phyloP scores from a whole-genome alignment of 2,888 invertebrate genomes.

The Pollenia labialis region DNA sequence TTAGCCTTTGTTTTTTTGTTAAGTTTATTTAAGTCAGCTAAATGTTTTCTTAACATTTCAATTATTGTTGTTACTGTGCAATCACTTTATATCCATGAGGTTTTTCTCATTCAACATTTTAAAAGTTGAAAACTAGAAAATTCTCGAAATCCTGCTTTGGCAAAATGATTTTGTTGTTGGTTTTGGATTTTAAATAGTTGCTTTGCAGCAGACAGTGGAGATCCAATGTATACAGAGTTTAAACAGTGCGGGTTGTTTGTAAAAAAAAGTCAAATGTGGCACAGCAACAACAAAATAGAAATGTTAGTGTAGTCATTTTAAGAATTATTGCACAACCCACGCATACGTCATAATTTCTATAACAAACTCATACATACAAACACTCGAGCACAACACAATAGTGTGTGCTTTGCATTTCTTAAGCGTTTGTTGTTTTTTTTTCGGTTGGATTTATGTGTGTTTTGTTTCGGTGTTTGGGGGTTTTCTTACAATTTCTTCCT shows the following conservation, averaged over 20 bases:
- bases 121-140: conserved; percentile 20
- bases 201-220: neutral
- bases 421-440: conserved; percentile 5
- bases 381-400: neutral
- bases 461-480: neutral
- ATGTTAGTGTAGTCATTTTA: conserved; percentile 28
- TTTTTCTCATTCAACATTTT: conserved; percentile 30
- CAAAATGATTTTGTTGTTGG: conserved; percentile 31
- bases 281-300: neutral
- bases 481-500: neutral
- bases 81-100: conserved; percentile 1
- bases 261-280: conserved; percentile 20
- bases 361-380: neutral
- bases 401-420: conserved; percentile 52
- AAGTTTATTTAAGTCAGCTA: conserved; percentile 59
- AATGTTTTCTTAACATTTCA: conserved; percentile 37
- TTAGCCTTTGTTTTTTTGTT: conserved; percentile 43
- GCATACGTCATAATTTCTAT: conserved; percentile 71
- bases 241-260: neutral
- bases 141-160: conserved; percentile 44
- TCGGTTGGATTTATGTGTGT: neutral
- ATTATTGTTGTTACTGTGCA: neutral
- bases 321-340: conserved; percentile 65
- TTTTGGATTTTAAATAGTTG: no score
- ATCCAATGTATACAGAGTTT: no score